Conservation (phyloP, 2,888 invertebrate genomes). For the Shargacucullia verbasci region DNA sequence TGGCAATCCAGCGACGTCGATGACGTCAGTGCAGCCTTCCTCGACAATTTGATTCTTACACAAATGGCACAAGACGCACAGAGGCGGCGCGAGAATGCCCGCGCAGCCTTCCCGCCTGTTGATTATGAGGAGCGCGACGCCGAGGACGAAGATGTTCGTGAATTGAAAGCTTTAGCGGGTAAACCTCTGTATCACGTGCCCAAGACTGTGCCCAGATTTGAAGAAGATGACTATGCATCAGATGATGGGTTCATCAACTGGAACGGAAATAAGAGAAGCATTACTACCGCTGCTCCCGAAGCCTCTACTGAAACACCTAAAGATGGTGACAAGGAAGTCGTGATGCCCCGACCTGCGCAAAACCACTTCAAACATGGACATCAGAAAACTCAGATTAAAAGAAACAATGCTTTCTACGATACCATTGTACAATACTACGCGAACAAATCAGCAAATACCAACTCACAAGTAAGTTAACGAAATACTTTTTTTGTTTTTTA, state of each 20-base stretch:
- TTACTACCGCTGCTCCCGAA: constrained; percentile 75
- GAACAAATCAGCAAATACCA: constrained; percentile 82
- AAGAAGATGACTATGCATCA: constrained; percentile 83
- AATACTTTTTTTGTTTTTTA: not conserved
- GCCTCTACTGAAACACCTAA: constrained; percentile 61
- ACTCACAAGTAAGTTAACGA: constrained; percentile 88
- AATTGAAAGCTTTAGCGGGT: constrained; percentile 90
- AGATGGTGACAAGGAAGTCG: constrained; percentile 89
- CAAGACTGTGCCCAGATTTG: constrained; percentile 79
- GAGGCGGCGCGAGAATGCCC: constrained; percentile 83
- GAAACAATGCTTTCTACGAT: constrained; percentile 80
- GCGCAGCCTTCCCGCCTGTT: constrained; percentile 80
- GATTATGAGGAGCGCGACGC: constrained; percentile 80
- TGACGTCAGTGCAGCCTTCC: constrained; percentile 90
- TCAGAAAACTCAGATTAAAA: constrained; percentile 68
- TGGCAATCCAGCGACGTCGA: constrained; percentile 83
- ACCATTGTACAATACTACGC: constrained; percentile 86
- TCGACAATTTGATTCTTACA: constrained; percentile 91
- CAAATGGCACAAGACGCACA: constrained; percentile 90
- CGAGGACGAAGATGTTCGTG: constrained; percentile 91
- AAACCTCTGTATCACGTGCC: constrained; percentile 86
- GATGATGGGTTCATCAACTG: constrained; percentile 88
- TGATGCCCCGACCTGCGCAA: constrained; percentile 90
- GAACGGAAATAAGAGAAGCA: constrained; percentile 86
- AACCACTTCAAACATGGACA: constrained; percentile 71